phyloP scores from a whole-genome alignment of 2,113 vertebrate genomes.

The Neoarius graeffei region DNA sequence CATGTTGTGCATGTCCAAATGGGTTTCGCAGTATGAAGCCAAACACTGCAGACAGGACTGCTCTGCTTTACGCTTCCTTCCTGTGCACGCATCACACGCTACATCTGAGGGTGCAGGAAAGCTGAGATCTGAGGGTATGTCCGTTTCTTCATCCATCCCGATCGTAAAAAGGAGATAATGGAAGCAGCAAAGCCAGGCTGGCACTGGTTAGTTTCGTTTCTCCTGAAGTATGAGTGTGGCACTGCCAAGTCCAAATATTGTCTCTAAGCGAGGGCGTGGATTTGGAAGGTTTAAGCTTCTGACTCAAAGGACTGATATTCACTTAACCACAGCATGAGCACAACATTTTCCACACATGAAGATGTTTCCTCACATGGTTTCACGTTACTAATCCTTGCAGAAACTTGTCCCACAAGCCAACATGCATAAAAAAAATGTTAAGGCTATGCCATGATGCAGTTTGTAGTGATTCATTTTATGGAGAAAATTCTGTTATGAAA shows the following conservation, averaged over 20 bases:
- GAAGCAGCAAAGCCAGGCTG: background rate
- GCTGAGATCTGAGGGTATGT: background rate
- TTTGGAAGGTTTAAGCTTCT: background rate
- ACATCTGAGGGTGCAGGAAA: slow-evolving; percentile 21
- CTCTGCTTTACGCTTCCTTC: slow-evolving; percentile 43
- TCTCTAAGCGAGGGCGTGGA: slow-evolving; percentile 19
- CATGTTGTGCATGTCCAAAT: slow-evolving; percentile 38
- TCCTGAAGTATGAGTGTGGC: background rate
- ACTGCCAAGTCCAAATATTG: background rate
- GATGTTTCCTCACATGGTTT: background rate
- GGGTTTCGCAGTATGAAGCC: slow-evolving; percentile 34
- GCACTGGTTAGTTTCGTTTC: slow-evolving; percentile 40
- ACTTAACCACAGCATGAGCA: slow-evolving; percentile 8
- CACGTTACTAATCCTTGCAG: background rate
- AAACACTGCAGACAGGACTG: slow-evolving; percentile 38
- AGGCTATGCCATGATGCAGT: background rate
- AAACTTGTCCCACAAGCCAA: background rate
- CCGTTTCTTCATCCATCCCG: slow-evolving; percentile 14
- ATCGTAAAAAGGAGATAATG: background rate
- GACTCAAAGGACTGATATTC: slow-evolving; percentile 35
- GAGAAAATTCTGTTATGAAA: background rate
- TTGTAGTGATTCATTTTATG: background rate
- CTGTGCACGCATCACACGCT: slow-evolving; percentile 23
- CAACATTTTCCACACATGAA: background rate
- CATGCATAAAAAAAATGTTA: background rate